A percentile compares a stretch with the other conserved stretches of the same genome.
phyloP scores from a whole-genome alignment of 2,113 vertebrate genomes.

The Eptesicus fuscus region DNA sequence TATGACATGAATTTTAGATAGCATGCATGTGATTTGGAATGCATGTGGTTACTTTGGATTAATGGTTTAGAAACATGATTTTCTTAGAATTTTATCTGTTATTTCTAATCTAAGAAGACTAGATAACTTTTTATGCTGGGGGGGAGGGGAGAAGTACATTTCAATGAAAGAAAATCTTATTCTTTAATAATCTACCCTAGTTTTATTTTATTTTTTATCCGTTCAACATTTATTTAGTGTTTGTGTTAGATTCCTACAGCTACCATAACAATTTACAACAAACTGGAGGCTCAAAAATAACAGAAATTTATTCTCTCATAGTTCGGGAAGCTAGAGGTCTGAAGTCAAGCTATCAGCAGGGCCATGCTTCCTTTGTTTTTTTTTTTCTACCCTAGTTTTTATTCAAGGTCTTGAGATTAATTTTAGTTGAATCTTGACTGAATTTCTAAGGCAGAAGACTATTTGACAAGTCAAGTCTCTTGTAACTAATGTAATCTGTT shows the following conservation, averaged over 20 bases:
- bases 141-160: neutral
- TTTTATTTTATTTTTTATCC: neutral
- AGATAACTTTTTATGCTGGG: neutral
- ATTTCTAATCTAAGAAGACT: neutral
- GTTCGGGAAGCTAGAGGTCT: too few relatives aligned
- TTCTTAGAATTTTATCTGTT: conserved; percentile 12
- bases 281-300: too few relatives aligned
- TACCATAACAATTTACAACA: too few relatives aligned
- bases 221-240: too few relatives aligned
- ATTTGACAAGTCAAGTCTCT: neutral
- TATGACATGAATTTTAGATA: neutral
- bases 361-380: too few relatives aligned
- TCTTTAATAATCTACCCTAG: neutral
- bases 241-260: too few relatives aligned
- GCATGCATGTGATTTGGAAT: neutral
- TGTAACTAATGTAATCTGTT: neutral
- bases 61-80: neutral
- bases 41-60: neutral
- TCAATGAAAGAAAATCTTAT: neutral
- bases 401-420: neutral
- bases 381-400: neutral
- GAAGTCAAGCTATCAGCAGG: too few relatives aligned
- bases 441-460: neutral
- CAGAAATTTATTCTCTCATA: too few relatives aligned
- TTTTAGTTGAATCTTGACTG: neutral